Base-by-base conservation (phyloP, 2,113 vertebrate species). In the Numida meleagris region DNA sequence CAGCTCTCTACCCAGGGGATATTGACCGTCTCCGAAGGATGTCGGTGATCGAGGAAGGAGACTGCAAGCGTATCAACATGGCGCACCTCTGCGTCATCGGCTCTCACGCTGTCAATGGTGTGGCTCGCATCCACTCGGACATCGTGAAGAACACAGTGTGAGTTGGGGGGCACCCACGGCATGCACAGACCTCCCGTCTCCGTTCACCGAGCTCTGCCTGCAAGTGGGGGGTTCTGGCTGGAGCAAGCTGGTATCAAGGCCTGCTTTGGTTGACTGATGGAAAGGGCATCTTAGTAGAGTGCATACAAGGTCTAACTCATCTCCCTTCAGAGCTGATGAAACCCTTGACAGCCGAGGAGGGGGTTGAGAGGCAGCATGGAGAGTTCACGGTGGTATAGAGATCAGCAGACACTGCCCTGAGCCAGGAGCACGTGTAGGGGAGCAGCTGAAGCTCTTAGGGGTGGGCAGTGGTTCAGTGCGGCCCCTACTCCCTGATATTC, bases 21-120 rank as follows among this genome's bases (percentile, higher is more conserved):
- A 3, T 93, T 4, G 98, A 98, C 38, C 98, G 98, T 1, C 91
- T 98, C 66, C 93, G 98, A 33, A 98, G 98, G 94, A 99, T 99
- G 98, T 99, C 99, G 0, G 96, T 99, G 86, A 98, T 99, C 0
- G 98, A 99, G 94, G 98, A 99, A 66, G 98, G 98, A 0, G 98
- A 98, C 71, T 98, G 98, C 82, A 99, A 99, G 77, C 97, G 98
- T 21, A 98, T 99, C 86, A 99, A 99, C 97, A 99, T 99, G 98
- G 98, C 98, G 0, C 98, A 99, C 46, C 97, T 99, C 70, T 99
- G 98, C 3, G 98, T 99, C 55, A 98, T 99, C 0, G 98, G 98
- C 19, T 98, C 98, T 10, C 99, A 99, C 0, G 98, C 98, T 0
- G 97, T 99, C 92, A 99, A 99, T 0, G 98, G 98, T 0, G 98